These are phyloP conservation scores for Volucella inflata DNA, from an alignment of 2,888 invertebrate genomes.

Conservation along the genomic window DNA sequence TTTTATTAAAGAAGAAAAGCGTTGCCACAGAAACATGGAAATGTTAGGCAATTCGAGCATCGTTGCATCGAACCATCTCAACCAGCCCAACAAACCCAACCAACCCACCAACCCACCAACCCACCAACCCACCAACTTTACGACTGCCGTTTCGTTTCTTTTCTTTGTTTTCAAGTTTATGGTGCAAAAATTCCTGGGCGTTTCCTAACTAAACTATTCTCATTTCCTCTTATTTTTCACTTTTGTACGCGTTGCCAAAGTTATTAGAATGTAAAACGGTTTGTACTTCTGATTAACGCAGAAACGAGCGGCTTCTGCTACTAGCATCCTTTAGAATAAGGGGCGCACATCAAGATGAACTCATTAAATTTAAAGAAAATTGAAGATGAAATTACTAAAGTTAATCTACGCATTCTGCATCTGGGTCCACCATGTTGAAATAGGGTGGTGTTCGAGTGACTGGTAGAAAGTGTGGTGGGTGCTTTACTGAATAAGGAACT, in stretches of 20 bases:
- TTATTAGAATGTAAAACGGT: conserved; percentile 58
- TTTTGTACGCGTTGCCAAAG: conserved; percentile 41
- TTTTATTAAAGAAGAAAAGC: conserved; percentile 48
- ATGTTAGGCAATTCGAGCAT: conserved; percentile 54
- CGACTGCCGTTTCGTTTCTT: conserved; percentile 48
- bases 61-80: background rate
- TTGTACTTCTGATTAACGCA: conserved; percentile 42
- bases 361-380: conserved; percentile 56
- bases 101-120: no score
- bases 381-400: background rate
- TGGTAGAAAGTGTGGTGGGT: background rate
- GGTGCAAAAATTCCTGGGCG: conserved; percentile 69
- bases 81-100: no score
- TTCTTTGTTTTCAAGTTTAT: conserved; percentile 52
- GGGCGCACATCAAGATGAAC: background rate
- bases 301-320: conserved; percentile 33
- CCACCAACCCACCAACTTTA: no score
- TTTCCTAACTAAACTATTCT: conserved; percentile 59
- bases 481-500: conserved; percentile 16
- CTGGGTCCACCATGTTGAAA: conserved; percentile 56
- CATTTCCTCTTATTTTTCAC: conserved; percentile 13
- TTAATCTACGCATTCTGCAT: conserved; percentile 32
- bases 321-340: background rate
- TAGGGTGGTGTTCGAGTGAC: conserved; percentile 24
- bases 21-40: conserved; percentile 62